Evolutionary conservation across 23 tunicate genomes (phyloP).

Genomic region (Halocynthia roretzi): DNA sequence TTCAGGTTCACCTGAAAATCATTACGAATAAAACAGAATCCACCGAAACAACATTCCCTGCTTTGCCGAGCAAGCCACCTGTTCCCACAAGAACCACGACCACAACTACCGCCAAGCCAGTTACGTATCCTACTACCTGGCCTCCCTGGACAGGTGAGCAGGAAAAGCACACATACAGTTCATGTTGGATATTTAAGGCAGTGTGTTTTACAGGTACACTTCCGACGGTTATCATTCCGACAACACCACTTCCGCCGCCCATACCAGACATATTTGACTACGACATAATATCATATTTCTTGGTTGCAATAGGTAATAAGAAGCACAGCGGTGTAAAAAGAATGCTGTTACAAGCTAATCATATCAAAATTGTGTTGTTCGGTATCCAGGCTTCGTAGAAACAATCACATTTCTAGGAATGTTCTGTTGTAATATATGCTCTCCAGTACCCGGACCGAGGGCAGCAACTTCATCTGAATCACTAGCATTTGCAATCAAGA

Average conservation of each 20-base stretch:
- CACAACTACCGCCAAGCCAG: constrained; percentile 26
- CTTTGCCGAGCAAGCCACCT: constrained; percentile 44
- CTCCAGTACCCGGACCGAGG: neutral
- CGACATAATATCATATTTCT: neutral
- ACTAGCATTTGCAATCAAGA: neutral
- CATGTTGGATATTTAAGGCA: too few relatives aligned
- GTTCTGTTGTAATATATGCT: neutral
- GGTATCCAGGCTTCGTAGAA: constrained; percentile 2
- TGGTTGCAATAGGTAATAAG: constrained; percentile 12
- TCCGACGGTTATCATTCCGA: constrained; percentile 20
- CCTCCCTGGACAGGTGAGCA: constrained; percentile 28
- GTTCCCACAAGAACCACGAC: constrained; percentile 38
- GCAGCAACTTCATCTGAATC: constrained; percentile 2
- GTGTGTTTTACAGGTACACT: neutral
- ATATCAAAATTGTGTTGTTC: neutral
- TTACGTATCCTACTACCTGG: constrained; percentile 38
- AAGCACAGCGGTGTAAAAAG: too few relatives aligned
- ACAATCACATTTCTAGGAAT: neutral
- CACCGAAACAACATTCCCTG: constrained; percentile 24
- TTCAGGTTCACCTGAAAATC: constrained; percentile 31
- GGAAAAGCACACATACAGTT: neutral
- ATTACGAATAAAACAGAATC: constrained; percentile 33
- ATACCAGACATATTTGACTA: constrained; percentile 23
- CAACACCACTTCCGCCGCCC: constrained; percentile 16
- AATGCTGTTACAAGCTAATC: too few relatives aligned